Percentiles rank a stretch among this genome's conserved stretches.
phyloP scores from a whole-genome alignment of 2,113 vertebrate species.

The Dicentrarchus labrax region DNA sequence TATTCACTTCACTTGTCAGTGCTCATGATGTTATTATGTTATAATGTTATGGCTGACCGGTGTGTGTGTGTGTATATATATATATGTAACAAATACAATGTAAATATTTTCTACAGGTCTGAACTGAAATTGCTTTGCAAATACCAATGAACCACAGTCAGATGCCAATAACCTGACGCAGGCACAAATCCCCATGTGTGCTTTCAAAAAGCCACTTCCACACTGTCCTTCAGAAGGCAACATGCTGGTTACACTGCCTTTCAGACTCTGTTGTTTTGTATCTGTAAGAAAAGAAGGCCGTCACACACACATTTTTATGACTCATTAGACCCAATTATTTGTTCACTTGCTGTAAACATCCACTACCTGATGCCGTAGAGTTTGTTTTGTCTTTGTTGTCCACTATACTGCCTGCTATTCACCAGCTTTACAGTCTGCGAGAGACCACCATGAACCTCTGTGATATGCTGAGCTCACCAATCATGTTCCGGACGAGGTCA shows the following conservation, averaged over 20 bases:
- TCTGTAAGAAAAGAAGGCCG: not conserved
- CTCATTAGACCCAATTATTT: constrained; percentile 3
- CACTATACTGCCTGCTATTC: not conserved
- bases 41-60: no score
- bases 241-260: constrained; percentile 33
- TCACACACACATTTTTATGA: not conserved
- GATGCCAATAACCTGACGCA: constrained; percentile 13
- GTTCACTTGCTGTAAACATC: not conserved
- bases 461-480: constrained; percentile 15
- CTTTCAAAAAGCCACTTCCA: constrained; percentile 48
- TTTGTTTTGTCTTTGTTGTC: not conserved
- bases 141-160: constrained; percentile 4
- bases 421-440: not conserved
- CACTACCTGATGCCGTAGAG: not conserved
- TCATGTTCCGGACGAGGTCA: constrained; percentile 1
- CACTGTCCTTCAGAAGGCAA: constrained; percentile 48
- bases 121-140: not conserved
- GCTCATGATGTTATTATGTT: no score
- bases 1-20: no score
- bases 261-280: not conserved
- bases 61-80: not conserved
- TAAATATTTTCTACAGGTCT: not conserved
- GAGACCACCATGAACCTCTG: not conserved
- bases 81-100: not conserved
- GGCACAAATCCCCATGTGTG: constrained; percentile 38